Base-by-base conservation (phyloP, 2,113 vertebrate genomes). In the Vireo altiloquus region DNA sequence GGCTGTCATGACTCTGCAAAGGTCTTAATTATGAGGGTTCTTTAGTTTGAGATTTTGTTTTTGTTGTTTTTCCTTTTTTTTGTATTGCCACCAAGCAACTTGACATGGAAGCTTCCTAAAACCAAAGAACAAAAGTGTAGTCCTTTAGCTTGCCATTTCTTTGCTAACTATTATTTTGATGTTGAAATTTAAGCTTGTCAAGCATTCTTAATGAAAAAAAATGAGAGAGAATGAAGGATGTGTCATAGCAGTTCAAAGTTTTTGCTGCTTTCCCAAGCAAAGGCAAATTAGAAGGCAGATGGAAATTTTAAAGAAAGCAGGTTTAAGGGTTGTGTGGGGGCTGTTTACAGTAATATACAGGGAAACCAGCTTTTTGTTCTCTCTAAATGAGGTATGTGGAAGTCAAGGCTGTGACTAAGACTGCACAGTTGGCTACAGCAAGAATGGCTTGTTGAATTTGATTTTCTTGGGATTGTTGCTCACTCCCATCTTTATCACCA, bases 91-190 rank as follows among this genome's bases (percentile, higher is more conserved):
- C 9, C 23, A 81, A 87, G 39, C 37, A 56, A 88, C 27, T 76
- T 82, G 24, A 13, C 74, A 94, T 76, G 42, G 8, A 83, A 47
- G n/a, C 6, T 46, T 96, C 30, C 84, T 87, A 56, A 65, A 71
- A 40, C 40, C 30, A 79, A 71, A 84, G 49, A 92, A 81, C 49
- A 52, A 49, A 80, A 94, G 13, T 14, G 13, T 33, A 74, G 19
- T 82, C 52, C 40, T 87, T 64, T 68, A 82, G 25, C 64, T 82
- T 66, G 15, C 30, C 28, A 10, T 66, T 79, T 63, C 39, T 78
- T 80, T 77, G 10, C 25, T 91, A 86, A 80, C 37, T 87, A 18
- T 89, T 75, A 42, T 87, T 96, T 87, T 95, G 69, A 75, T 92
- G 65, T 57, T 91, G 52, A 50, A 87, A 86, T 83, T 68, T 78